Percentiles rank a stretch among this genome's conserved stretches.
Conservation (phyloP, 2,797 vertebrate species). For the Eidolon dupreanum region DNA sequence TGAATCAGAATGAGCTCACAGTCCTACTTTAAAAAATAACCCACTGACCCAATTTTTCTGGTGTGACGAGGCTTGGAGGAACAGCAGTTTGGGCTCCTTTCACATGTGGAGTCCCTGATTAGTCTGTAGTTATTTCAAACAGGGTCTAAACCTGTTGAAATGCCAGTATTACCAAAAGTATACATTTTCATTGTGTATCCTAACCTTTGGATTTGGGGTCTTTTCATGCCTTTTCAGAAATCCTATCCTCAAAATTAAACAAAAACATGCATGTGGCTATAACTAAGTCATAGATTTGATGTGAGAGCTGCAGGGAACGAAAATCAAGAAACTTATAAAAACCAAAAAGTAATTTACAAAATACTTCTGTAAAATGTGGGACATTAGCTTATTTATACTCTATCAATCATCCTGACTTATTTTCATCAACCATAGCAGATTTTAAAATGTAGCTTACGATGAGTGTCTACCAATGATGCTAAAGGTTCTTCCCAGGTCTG, state of each 20-base stretch:
- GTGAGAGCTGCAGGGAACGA: not conserved
- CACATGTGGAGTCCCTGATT: not conserved
- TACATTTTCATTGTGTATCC: not conserved
- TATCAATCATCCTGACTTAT: not conserved
- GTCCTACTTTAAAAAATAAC: not conserved
- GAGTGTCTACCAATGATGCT: not conserved
- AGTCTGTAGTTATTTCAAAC: not conserved
- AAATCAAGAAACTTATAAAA: constrained; percentile 26
- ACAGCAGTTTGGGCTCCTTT: not conserved
- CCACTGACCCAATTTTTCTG: not conserved
- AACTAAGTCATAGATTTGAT: not conserved
- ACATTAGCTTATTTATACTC: not conserved
- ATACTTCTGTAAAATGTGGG: not conserved
- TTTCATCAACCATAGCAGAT: not conserved
- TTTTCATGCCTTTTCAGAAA: constrained; percentile 35
- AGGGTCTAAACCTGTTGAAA: not conserved
- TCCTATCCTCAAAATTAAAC: constrained; percentile 23
- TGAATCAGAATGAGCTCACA: not conserved
- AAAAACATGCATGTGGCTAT: not conserved
- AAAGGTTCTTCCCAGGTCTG: not conserved
- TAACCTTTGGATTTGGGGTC: not conserved
- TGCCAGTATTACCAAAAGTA: not conserved
- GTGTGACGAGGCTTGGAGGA: not conserved
- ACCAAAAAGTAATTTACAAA: not conserved
- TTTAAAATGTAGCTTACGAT: not conserved